A percentile compares a stretch with the other conserved stretches of the same genome.
These are phyloP conservation scores for Magallana ariakensis DNA, from an alignment of 1,140 invertebrate genomes.

Conservation along the genomic window DNA sequence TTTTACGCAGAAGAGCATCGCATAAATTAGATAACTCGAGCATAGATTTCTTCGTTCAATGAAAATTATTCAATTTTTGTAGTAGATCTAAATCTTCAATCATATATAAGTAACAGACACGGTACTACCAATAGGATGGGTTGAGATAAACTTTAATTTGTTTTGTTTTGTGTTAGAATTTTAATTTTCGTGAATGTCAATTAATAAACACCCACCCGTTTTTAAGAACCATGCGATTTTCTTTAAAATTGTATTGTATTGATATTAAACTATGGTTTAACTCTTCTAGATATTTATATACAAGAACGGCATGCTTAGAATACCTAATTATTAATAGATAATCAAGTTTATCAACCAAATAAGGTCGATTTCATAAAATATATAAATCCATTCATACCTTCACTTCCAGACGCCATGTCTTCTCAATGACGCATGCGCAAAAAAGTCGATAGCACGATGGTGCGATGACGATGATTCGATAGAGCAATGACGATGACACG, in stretches of 20 bases:
- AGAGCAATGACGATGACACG: not conserved
- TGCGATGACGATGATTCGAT: not conserved
- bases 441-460: not conserved
- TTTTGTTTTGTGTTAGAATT: not conserved
- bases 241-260: not conserved
- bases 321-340: not conserved
- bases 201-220: not conserved
- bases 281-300: not conserved
- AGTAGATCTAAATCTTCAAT: not conserved
- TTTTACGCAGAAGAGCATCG: constrained; percentile 4
- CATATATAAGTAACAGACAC: not conserved
- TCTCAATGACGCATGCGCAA: not conserved
- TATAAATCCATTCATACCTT: not conserved
- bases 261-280: not conserved
- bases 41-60: not conserved
- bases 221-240: not conserved
- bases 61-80: too few species aligned
- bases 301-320: not conserved
- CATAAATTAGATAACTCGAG: not conserved
- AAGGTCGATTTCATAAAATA: not conserved
- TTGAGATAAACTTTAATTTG: not conserved
- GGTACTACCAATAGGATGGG: not conserved
- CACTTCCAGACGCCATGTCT: not conserved
- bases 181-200: not conserved
- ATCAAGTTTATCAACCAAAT: not conserved